A percentile compares a stretch with the other conserved stretches of the same genome.
These are phyloP conservation scores for Hirudo medicinalis DNA, from an alignment of 1,140 invertebrate species.

Conservation along the genomic window DNA sequence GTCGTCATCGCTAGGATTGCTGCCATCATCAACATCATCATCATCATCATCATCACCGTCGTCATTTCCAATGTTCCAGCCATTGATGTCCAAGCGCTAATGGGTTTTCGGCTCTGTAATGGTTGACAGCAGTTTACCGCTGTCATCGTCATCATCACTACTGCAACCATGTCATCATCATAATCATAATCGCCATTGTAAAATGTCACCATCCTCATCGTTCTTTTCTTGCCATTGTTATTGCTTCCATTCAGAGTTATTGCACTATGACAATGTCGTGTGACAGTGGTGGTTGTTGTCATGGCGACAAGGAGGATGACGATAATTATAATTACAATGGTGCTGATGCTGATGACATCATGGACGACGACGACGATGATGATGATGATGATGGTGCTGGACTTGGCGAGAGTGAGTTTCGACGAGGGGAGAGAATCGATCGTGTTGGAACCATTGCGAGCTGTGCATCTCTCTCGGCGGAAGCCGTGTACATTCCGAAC, in stretches of 20 bases:
- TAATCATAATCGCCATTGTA: too few species aligned
- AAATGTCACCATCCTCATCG: too few species aligned
- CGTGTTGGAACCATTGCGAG: background rate
- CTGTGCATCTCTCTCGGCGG: background rate
- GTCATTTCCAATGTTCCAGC: too few species aligned
- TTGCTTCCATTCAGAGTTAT: too few species aligned
- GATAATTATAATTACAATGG: background rate
- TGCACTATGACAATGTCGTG: constrained; percentile 4
- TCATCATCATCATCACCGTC: too few species aligned
- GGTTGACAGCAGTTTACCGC: too few species aligned
- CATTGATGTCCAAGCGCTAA: too few species aligned
- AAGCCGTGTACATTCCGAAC: constrained; percentile 1
- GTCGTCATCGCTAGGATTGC: background rate
- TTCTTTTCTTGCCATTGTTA: too few species aligned
- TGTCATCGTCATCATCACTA: too few species aligned
- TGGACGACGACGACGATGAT: background rate
- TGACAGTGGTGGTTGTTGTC: background rate
- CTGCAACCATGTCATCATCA: too few species aligned
- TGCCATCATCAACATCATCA: too few species aligned
- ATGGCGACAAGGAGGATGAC: constrained; percentile 7
- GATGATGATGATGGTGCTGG: background rate
- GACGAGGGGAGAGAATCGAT: constrained; percentile 2
- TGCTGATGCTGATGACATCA: background rate
- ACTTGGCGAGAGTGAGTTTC: background rate
- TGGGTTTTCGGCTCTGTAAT: too few species aligned